Base-by-base conservation (phyloP, 2,888 invertebrate genomes). In the Drosophila longiperda region DNA sequence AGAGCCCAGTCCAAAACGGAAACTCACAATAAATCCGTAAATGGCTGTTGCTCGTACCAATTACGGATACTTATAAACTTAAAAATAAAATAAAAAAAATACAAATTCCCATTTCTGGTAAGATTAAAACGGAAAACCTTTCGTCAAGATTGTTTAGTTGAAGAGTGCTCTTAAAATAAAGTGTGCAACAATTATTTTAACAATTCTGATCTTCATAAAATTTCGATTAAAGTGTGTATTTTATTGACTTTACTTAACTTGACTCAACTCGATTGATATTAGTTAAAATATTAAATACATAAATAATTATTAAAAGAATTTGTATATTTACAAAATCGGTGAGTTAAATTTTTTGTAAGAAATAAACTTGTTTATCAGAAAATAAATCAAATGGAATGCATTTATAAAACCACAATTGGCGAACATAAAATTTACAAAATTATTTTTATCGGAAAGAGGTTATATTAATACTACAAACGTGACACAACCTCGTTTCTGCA, bases 1-100 rank as follows among this genome's bases (percentile, higher is more conserved):
- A 15, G 34, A 63, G n/a, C 23, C 57, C 49, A 57, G 50, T 36
- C 42, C 38, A 11, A 40, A 61, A 36, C 52, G 57, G 54, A 53
- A 71, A 42, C 60, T 63, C 7, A 20, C 33, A 20, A 76, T 54
- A 76, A 54, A 64, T 42, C 40, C 20, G 15, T 32, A 49, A 70
- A 38, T 42, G 40, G n/a, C 49, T 36, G 33, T 38, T 57, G 50
- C 32, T 20, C 9, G 5, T 34, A 55, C 60, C 54, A 61, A 55
- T 78, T 76, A 49, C 48, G 20, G 15, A 49, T 54, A 55, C 29
- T 65, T 23, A 33, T 12, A n/a, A 55, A 55, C n/a, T 36, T n/a
- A 4, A 7, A 36, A 23, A 3, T 6, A 32, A 23, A 6, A 50
- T n/a, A 0, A 8, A 48, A 42, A 4, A 42, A 48, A n/a, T 4